Evolutionary conservation across 2,113 vertebrate genomes (phyloP).

Genomic region (Sebastes fasciatus): DNA sequence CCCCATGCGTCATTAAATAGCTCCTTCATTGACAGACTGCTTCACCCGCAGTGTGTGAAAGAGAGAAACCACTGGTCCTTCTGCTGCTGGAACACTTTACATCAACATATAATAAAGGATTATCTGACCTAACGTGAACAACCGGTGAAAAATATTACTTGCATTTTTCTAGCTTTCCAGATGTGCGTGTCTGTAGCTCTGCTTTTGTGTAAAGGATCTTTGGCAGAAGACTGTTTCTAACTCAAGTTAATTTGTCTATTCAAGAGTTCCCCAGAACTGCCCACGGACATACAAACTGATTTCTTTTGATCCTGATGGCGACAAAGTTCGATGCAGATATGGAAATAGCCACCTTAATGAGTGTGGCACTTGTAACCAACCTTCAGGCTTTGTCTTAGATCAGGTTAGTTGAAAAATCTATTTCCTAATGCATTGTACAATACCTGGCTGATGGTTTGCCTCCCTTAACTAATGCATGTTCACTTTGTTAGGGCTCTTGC

Average conservation of each 20-base stretch:
- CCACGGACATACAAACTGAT: conserved; percentile 68
- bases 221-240: not conserved
- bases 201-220: not conserved
- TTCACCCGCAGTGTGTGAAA: too few species aligned
- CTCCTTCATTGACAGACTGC: too few species aligned
- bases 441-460: not conserved
- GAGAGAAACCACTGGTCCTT: too few species aligned
- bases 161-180: not conserved
- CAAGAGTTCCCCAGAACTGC: conserved; percentile 81
- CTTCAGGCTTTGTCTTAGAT: conserved; percentile 65
- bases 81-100: too few species aligned
- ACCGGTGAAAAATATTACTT: too few species aligned
- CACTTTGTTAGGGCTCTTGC: conserved; percentile 58
- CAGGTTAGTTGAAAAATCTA: conserved; percentile 51
- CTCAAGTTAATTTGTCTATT: conserved; percentile 1
- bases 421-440: not conserved
- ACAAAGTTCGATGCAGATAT: conserved; percentile 76
- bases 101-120: too few species aligned
- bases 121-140: not conserved
- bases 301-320: conserved; percentile 78
- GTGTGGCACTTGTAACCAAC: conserved; percentile 50
- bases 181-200: not conserved
- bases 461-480: not conserved
- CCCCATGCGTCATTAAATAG: too few species aligned
- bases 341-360: conserved; percentile 56